phyloP scores from a whole-genome alignment of 1,140 invertebrate genomes.

The Myzus persicae region DNA sequence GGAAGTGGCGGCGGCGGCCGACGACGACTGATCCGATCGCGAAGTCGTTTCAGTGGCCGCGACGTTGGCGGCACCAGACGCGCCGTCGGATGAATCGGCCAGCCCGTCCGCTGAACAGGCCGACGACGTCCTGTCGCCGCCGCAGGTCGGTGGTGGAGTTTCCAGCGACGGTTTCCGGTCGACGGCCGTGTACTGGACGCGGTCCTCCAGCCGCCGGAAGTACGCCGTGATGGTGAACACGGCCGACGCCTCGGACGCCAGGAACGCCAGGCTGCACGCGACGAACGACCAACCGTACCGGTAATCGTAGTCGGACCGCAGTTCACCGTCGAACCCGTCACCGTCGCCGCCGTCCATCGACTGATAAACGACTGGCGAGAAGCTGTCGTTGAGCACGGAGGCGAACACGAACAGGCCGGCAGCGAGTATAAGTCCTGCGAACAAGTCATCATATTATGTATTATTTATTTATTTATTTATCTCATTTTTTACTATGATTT shows the following conservation, averaged over 20 bases:
- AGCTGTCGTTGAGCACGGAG: constrained; percentile 71
- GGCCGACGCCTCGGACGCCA: constrained; percentile 73
- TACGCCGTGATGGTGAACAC: constrained; percentile 72
- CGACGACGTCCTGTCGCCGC: constrained; percentile 17
- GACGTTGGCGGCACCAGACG: neutral
- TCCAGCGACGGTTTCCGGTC: constrained; percentile 69
- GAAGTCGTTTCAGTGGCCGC: neutral
- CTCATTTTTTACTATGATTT: no score
- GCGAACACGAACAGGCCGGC: constrained; percentile 72
- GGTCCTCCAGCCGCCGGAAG: constrained; percentile 72
- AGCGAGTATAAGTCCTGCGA: constrained; percentile 72
- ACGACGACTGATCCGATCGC: neutral
- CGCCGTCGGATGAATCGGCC: neutral
- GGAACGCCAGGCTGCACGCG: constrained; percentile 72
- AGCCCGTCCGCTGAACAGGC: neutral
- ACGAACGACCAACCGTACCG: constrained; percentile 78
- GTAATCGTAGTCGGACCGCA: constrained; percentile 66
- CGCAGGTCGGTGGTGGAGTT: neutral
- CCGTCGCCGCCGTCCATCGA: constrained; percentile 56
- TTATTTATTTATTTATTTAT: no score
- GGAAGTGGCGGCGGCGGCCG: no score
- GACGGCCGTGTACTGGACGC: constrained; percentile 72
- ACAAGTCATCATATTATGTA: no score
- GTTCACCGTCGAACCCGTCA: constrained; percentile 60
- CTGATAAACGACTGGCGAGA: constrained; percentile 64